Base-by-base conservation (phyloP, 2,113 vertebrate genomes). In the Recurvirostra avosetta region DNA sequence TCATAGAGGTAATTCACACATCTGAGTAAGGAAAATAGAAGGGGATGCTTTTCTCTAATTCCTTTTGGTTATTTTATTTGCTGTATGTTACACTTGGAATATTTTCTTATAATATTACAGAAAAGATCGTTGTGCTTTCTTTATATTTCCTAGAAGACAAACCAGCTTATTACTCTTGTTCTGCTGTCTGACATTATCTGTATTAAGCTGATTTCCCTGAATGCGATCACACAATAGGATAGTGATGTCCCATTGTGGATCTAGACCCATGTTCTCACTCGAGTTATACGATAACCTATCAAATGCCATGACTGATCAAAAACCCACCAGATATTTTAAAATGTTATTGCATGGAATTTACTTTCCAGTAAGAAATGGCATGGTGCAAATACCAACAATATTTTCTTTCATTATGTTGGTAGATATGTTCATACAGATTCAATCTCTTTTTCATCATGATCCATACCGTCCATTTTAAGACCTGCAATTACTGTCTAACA, bases 181-280 rank as follows among this genome's bases (percentile, higher is more conserved):
- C 22, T 72, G 7, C 7, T 70, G 7, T 67, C 21, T 81, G 27
- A 50, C 5, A 11, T 73, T 50, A 50, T 73, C 12, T 56, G 15
- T 43, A 27, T 36, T 65, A 85, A 53, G 9, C 6, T 86, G 49
- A 47, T 20, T 79, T 63, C 83, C 43, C 22, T 94, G 19, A 68
- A 36, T 68, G 12, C 1, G 2, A 22, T 52, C 22, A 50, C 23
- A 55, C 3, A 74, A 45, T 1, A 2, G 11, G n/a, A 40, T 7
- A 70, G 27, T n/a, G 53, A 66, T 7, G 1, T 43, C 26, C 9
- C 4, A 6, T 40, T 59, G 5, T 73, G 36, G 10, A 40, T 49
- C 34, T 62, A 83, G 9, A 76, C 16, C 19, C 3, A 29, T n/a
- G 8, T 30, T 82, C 23, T 75, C 14, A 43, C 8, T 68, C 7